Evolutionary conservation across 2,113 vertebrate genomes (phyloP).

Genomic region (Orientallactaga bullata): DNA sequence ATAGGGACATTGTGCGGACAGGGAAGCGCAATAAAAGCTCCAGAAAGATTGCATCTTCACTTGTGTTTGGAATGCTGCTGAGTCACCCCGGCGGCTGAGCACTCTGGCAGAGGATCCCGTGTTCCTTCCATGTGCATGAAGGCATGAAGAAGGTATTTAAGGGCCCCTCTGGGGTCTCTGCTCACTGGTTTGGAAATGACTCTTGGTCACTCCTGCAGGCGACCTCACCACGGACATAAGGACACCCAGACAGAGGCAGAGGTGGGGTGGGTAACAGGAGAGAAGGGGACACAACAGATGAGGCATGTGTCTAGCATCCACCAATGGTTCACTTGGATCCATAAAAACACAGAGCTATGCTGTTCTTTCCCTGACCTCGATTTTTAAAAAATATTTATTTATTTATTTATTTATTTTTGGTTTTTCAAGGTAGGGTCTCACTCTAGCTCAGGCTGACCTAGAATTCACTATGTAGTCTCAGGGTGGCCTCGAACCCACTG

Average conservation of each 20-base stretch:
- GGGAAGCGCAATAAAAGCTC: not conserved
- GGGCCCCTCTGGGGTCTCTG: not conserved
- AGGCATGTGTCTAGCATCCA: fast-evolving
- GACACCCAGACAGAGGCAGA: not conserved
- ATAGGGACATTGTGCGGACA: not conserved
- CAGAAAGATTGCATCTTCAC: not conserved
- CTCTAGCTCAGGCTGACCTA: too few relatives aligned
- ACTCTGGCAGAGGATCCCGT: not conserved
- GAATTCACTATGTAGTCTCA: too few relatives aligned
- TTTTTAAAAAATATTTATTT: too few relatives aligned
- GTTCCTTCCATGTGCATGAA: not conserved
- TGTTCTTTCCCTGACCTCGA: not conserved
- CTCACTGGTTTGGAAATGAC: not conserved
- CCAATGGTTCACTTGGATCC: not conserved
- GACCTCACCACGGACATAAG: too few relatives aligned
- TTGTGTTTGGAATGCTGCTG: slow-evolving; percentile 17
- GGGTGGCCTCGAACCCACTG: too few relatives aligned
- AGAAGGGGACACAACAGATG: fast-evolving
- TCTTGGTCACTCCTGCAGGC: not conserved
- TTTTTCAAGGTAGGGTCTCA: too few relatives aligned
- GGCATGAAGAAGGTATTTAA: too few relatives aligned
- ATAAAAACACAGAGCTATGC: too few relatives aligned
- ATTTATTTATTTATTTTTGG: too few relatives aligned
- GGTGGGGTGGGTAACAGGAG: fast-evolving
- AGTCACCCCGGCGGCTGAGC: not conserved